Conservation (phyloP, 2,888 invertebrate species). For the Octonoba sinensis region DNA sequence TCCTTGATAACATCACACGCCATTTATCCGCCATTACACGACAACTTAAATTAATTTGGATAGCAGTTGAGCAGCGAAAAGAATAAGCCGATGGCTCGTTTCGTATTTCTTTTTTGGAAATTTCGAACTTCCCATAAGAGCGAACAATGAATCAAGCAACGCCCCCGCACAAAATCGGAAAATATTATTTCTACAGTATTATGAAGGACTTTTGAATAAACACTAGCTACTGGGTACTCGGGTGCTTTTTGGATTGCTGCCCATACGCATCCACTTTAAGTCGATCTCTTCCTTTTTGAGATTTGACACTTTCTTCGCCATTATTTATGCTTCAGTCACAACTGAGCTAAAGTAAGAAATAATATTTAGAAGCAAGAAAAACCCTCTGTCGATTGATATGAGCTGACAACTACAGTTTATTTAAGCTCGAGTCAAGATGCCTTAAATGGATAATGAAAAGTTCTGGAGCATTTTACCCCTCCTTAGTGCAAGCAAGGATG, state of each 20-base stretch:
- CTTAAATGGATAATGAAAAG: too few relatives aligned
- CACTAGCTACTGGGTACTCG: conserved; percentile 45
- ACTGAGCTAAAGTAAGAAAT: conserved; percentile 34
- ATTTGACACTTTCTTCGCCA: conserved; percentile 4
- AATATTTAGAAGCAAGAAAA: conserved; percentile 22
- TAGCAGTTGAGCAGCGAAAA: too few relatives aligned
- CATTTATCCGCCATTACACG: too few relatives aligned
- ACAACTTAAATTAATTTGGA: too few relatives aligned
- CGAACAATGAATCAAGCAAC: conserved; percentile 48
- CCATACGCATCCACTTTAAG: conserved; percentile 19
- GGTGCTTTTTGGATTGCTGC: conserved; percentile 29
- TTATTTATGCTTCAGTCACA: conserved; percentile 17
- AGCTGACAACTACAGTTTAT: too few relatives aligned
- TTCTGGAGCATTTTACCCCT: too few relatives aligned
- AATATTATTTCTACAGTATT: conserved; percentile 23
- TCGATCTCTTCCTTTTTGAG: conserved; percentile 24
- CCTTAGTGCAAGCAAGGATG: too few relatives aligned
- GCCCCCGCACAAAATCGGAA: conserved; percentile 47
- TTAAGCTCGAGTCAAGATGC: too few relatives aligned
- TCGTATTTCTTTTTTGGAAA: too few relatives aligned
- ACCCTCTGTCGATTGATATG: not conserved
- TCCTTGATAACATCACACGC: too few relatives aligned
- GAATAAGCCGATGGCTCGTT: too few relatives aligned
- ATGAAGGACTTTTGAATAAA: conserved; percentile 22
- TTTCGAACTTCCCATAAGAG: not conserved